Percentiles rank a stretch among this genome's conserved stretches.
Conservation (phyloP, 1,140 invertebrate genomes). For the Lutraria rhynchaena region DNA sequence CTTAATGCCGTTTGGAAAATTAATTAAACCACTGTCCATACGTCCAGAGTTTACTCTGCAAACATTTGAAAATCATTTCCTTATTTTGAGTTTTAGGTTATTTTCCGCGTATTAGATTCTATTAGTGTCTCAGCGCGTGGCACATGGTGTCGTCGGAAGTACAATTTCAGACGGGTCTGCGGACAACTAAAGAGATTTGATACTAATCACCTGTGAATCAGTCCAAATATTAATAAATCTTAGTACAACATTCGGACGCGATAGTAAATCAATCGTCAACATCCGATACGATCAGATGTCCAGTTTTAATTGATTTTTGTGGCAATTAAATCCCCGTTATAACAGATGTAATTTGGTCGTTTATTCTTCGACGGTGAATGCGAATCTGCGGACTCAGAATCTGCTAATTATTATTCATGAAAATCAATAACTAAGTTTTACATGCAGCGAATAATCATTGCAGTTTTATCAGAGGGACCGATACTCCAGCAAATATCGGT, state of each 20-base stretch:
- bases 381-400: neutral
- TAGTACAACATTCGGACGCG: neutral
- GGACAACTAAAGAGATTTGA: constrained; percentile 10
- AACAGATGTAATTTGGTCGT: constrained; percentile 3
- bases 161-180: neutral
- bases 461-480: too few species aligned
- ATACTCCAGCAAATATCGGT: too few species aligned
- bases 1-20: too few species aligned
- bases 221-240: constrained; percentile 31
- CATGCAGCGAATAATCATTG: too few species aligned
- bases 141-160: constrained; percentile 1
- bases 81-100: neutral
- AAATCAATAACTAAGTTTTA: too few species aligned
- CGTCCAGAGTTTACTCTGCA: neutral
- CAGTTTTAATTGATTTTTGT: constrained; percentile 32
- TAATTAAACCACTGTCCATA: too few species aligned
- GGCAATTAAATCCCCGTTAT: constrained; percentile 11
- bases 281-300: constrained; percentile 16
- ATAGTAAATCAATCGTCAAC: constrained; percentile 18
- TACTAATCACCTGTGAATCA: constrained; percentile 39
- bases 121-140: neutral
- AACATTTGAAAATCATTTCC: neutral
- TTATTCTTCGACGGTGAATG: neutral
- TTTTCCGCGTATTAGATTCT: neutral
- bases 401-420: neutral